Conservation (phyloP, 2,797 vertebrate genomes). For the Chromis chromis region DNA sequence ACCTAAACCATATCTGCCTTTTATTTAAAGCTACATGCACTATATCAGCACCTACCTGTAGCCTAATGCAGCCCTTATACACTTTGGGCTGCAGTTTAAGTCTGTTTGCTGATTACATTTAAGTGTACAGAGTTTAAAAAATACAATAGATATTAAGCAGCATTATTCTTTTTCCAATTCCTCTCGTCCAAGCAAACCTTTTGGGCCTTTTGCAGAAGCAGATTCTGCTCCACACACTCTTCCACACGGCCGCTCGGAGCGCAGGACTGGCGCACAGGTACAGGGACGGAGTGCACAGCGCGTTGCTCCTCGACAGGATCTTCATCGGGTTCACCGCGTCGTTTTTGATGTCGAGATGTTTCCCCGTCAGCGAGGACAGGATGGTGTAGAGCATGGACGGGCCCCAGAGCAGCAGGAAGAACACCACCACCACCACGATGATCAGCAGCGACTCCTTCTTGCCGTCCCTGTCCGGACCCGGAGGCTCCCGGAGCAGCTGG, state of each 20-base stretch:
- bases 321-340: slow-evolving; percentile 46
- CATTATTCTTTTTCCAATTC: too few relatives aligned
- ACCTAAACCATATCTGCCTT: too few relatives aligned
- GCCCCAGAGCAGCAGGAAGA: slow-evolving; percentile 67
- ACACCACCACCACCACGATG: slow-evolving; percentile 69
- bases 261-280: slow-evolving; percentile 60
- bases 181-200: too few relatives aligned
- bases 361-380: background rate
- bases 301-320: slow-evolving; percentile 49
- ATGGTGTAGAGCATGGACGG: background rate
- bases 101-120: too few relatives aligned
- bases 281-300: slow-evolving; percentile 48
- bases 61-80: too few relatives aligned
- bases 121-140: too few relatives aligned
- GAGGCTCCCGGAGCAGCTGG: slow-evolving; percentile 51
- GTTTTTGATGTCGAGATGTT: background rate
- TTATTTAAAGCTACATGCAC: too few relatives aligned
- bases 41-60: too few relatives aligned
- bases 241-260: slow-evolving; percentile 42
- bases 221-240: slow-evolving; percentile 29
- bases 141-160: too few relatives aligned
- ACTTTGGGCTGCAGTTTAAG: too few relatives aligned
- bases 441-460: slow-evolving; percentile 57
- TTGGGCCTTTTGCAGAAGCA: background rate
- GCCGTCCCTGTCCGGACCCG: slow-evolving; percentile 26